Evolutionary conservation across 2,113 vertebrate genomes (phyloP).

Genomic region (Dolichotis patagonum): DNA sequence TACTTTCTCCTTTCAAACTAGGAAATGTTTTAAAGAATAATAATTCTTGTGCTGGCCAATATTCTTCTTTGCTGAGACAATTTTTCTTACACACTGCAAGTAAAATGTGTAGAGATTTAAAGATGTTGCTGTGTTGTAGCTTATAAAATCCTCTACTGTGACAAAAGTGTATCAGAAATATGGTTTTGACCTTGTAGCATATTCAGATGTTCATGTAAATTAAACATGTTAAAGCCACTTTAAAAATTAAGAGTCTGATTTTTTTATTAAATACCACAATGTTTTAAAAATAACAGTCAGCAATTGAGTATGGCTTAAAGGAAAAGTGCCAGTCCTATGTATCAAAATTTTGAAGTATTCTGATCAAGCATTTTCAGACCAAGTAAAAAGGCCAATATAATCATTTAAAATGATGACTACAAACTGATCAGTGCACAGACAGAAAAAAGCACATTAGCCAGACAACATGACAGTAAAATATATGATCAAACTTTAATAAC

Average conservation of each 20-base stretch:
- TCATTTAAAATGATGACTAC: slow-evolving; percentile 31
- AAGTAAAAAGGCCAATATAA: neutral
- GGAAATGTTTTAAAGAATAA: slow-evolving; percentile 25
- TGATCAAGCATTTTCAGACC: slow-evolving; percentile 3
- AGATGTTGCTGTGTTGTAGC: neutral
- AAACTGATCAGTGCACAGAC: neutral
- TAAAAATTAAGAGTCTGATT: neutral
- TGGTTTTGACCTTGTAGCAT: neutral
- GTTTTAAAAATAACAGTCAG: neutral
- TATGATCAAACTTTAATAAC: slow-evolving; percentile 52
- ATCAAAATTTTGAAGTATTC: neutral
- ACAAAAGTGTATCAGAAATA: slow-evolving; percentile 17
- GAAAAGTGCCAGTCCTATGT: neutral
- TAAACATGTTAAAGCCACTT: neutral
- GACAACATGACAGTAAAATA: slow-evolving; percentile 63
- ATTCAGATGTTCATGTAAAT: neutral
- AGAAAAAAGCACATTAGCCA: slow-evolving; percentile 22
- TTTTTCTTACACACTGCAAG: neutral
- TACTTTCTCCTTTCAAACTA: slow-evolving; percentile 37
- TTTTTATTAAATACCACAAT: slow-evolving; percentile 29
- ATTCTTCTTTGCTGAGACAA: neutral
- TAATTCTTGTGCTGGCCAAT: neutral
- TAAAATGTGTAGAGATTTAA: neutral
- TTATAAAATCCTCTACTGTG: neutral
- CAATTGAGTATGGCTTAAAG: neutral